Evolutionary conservation across 2,797 vertebrate genomes (phyloP).

Genomic region (Crenichthys baileyi): DNA sequence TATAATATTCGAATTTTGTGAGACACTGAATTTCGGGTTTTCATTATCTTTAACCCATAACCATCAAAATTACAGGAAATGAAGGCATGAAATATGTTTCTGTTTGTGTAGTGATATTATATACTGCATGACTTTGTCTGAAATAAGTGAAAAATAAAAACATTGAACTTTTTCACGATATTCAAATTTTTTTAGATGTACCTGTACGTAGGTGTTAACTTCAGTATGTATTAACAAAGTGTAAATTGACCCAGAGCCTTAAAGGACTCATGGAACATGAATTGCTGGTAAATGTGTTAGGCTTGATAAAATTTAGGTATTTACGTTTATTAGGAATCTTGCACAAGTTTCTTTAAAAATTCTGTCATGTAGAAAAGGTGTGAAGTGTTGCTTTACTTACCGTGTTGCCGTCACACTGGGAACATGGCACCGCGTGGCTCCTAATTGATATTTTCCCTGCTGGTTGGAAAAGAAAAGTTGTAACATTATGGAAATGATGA

Average conservation of each 20-base stretch:
- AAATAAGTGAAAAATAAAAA: background rate
- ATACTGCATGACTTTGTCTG: background rate
- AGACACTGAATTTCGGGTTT: background rate
- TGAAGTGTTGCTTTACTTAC: background rate
- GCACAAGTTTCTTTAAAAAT: background rate
- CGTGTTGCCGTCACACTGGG: background rate
- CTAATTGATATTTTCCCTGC: conserved; percentile 4
- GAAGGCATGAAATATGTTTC: background rate
- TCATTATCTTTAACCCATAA: background rate
- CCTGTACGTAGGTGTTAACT: background rate
- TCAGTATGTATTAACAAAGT: background rate
- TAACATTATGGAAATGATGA: background rate
- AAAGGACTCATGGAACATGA: background rate
- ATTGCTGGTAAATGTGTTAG: background rate
- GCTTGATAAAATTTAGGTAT: background rate
- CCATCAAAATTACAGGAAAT: background rate
- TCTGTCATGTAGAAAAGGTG: background rate
- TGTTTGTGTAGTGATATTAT: background rate
- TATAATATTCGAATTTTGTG: background rate
- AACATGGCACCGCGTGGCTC: background rate
- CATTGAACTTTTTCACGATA: background rate
- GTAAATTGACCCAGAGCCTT: background rate
- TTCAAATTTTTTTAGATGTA: background rate
- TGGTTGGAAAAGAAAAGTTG: background rate
- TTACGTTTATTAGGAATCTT: background rate